These are phyloP conservation scores for Drosophila falleni DNA, from an alignment of 2,888 invertebrate species.

Conservation along the genomic window DNA sequence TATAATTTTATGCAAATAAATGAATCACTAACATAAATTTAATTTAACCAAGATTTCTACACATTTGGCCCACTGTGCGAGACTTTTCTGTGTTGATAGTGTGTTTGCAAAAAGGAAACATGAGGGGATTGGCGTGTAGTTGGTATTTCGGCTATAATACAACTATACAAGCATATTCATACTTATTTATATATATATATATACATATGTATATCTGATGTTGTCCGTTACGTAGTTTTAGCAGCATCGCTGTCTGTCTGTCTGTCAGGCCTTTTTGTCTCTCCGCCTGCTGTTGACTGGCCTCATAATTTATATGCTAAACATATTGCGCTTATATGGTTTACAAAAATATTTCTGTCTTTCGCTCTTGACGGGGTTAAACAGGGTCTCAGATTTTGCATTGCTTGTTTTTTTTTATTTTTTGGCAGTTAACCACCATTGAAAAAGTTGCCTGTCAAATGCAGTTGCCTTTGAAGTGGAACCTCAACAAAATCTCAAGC, in stretches of 20 bases:
- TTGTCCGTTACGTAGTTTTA: constrained; percentile 35
- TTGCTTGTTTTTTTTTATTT: neutral
- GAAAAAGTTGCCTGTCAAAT: constrained; percentile 20
- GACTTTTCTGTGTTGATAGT: neutral
- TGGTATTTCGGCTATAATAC: constrained; percentile 11
- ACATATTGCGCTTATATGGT: constrained; percentile 71
- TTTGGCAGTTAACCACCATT: neutral
- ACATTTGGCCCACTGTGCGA: constrained; percentile 20
- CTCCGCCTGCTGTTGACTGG: constrained; percentile 39
- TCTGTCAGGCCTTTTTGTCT: neutral
- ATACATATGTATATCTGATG: constrained; percentile 9
- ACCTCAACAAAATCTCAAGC: constrained; percentile 9
- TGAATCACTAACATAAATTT: too few species aligned
- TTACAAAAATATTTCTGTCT: constrained; percentile 59
- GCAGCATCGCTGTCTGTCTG: constrained; percentile 26
- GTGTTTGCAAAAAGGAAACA: constrained; percentile 1
- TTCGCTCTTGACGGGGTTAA: constrained; percentile 41
- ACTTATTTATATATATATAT: neutral
- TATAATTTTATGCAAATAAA: too few species aligned
- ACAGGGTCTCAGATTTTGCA: constrained; percentile 32
- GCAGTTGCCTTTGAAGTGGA: constrained; percentile 29
- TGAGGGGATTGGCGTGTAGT: constrained; percentile 7
- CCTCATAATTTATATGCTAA: constrained; percentile 77
- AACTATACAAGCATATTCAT: neutral
- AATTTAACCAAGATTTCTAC: neutral